Conservation (phyloP, 2,113 vertebrate genomes). For the Tachysurus fulvidraco region DNA sequence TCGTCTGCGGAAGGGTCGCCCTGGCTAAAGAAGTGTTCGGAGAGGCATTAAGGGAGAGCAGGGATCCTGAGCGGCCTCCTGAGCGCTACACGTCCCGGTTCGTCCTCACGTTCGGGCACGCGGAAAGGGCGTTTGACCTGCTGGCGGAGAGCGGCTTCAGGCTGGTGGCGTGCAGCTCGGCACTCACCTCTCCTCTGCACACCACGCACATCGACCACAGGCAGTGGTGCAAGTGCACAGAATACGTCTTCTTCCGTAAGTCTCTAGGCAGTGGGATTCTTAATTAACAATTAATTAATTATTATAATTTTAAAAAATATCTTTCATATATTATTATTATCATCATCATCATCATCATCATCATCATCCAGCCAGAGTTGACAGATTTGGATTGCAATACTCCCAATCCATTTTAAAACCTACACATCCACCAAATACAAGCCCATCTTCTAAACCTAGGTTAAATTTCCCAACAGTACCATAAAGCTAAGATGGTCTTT, state of each 20-base stretch:
- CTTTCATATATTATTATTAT: not conserved
- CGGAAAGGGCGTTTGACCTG: constrained; percentile 98
- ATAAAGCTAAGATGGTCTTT: not conserved
- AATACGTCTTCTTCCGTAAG: constrained; percentile 99
- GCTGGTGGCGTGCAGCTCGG: constrained; percentile 95
- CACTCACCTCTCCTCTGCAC: constrained; percentile 86
- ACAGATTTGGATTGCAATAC: not conserved
- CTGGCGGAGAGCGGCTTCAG: constrained; percentile 97
- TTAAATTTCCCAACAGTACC: constrained; percentile 8
- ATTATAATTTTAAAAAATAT: too few species aligned
- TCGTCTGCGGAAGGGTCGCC: constrained; percentile 93
- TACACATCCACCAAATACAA: not conserved
- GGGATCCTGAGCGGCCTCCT: constrained; percentile 86
- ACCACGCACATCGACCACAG: constrained; percentile 90
- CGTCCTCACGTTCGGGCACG: constrained; percentile 92
- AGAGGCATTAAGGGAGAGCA: constrained; percentile 92
- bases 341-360: not conserved
- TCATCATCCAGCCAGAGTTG: not conserved
- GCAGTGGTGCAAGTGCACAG: constrained; percentile 96
- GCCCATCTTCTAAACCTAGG: not conserved
- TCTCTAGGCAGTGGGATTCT: constrained; percentile 53
- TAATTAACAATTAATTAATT: too few species aligned
- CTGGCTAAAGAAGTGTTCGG: constrained; percentile 96
- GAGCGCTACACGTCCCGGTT: constrained; percentile 95
- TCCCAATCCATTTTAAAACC: not conserved